Conservation (phyloP, 53 echinoderm and acorn worm species). For the Henricia sp. region DNA sequence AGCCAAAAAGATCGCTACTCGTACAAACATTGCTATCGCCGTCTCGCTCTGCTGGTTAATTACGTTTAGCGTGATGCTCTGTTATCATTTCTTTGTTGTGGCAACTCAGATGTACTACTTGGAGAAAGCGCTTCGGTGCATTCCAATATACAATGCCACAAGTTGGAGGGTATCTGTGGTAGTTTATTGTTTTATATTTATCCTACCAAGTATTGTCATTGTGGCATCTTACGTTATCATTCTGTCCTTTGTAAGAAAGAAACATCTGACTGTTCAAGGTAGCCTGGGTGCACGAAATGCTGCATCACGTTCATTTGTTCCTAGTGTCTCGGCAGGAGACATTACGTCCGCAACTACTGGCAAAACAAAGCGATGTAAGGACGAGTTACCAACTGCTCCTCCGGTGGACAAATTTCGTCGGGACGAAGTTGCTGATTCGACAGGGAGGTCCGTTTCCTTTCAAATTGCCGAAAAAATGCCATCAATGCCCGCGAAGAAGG, state of each 20-base stretch:
- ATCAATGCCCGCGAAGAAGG: no score
- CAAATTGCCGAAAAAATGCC: no score
- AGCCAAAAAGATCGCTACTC: conserved; percentile 2
- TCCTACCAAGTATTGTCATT: conserved; percentile 52
- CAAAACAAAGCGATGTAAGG: no score
- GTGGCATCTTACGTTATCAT: conserved; percentile 52
- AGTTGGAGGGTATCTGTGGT: conserved; percentile 7
- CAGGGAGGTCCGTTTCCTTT: no score
- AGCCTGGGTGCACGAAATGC: conserved; percentile 5
- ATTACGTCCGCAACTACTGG: not conserved
- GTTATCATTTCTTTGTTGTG: conserved; percentile 51
- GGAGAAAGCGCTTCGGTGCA: conserved; percentile 47
- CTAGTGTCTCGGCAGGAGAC: not conserved
- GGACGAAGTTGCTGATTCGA: no score
- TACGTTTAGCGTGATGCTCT: not conserved
- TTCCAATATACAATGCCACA: conserved; percentile 1
- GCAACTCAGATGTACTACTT: conserved; percentile 27
- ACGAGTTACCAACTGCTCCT: no score
- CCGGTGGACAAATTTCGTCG: no score
- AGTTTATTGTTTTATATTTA: conserved; percentile 40
- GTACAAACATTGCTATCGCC: conserved; percentile 38
- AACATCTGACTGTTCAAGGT: not conserved
- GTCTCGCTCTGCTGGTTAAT: conserved; percentile 40
- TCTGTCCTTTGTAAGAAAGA: conserved; percentile 42
- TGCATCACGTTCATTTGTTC: not conserved